Percentiles rank a stretch among this genome's conserved stretches.
These are phyloP conservation scores for Ptychoptera albimana DNA, from an alignment of 2,888 invertebrate species.

Conservation along the genomic window DNA sequence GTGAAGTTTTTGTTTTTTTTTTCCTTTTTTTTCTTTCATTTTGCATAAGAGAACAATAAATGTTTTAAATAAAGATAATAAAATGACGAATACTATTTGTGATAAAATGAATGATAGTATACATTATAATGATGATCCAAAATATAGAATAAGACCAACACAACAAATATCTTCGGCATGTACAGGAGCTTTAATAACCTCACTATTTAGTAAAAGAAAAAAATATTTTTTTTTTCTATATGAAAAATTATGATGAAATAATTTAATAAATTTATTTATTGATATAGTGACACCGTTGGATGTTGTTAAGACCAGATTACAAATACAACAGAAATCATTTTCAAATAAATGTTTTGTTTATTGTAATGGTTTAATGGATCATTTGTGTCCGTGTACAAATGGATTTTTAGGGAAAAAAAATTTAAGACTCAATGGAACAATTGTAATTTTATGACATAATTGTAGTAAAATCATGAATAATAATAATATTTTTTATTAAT, in stretches of 20 bases:
- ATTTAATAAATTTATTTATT: conserved; percentile 7
- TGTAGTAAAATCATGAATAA: not conserved
- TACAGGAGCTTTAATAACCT: conserved; percentile 78
- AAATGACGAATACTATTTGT: too few relatives aligned
- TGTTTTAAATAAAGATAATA: too few relatives aligned
- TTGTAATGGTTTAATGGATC: conserved; percentile 98
- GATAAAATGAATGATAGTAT: too few relatives aligned
- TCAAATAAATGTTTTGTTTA: conserved; percentile 86
- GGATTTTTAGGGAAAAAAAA: conserved; percentile 29
- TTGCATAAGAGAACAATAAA: too few relatives aligned
- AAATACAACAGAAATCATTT: conserved; percentile 78
- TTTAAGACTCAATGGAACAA: conserved; percentile 61
- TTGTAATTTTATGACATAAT: conserved; percentile 35
- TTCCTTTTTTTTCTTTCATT: too few relatives aligned
- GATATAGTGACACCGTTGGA: conserved; percentile 87
- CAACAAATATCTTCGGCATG: conserved; percentile 30
- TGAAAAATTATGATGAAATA: not conserved
- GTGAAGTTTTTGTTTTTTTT: too few relatives aligned
- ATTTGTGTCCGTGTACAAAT: conserved; percentile 70
- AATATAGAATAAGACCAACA: conserved; percentile 41
- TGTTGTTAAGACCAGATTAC: conserved; percentile 96
- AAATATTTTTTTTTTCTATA: not conserved
- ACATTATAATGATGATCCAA: conserved; percentile 43
- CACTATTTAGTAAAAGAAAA: conserved; percentile 55
- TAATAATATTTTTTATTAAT: conserved; percentile 1